Evolutionary conservation across 2,113 vertebrate genomes (phyloP).

Genomic region (Geothlypis trichas): DNA sequence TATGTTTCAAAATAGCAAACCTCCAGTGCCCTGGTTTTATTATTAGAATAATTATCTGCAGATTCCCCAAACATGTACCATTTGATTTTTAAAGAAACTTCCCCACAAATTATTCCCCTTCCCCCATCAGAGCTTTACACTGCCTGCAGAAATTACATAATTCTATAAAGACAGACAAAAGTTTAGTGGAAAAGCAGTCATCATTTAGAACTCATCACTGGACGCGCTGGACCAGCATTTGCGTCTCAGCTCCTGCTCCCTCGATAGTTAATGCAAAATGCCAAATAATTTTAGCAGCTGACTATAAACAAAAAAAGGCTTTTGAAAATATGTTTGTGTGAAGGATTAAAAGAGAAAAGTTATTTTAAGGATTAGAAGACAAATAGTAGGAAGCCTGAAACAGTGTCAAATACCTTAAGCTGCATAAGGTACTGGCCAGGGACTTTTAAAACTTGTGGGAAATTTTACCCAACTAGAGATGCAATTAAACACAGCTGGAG

Average conservation of each 20-base stretch:
- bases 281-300: not conserved
- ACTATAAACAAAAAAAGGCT: not conserved
- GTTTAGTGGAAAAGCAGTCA: not conserved
- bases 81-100: not conserved
- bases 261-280: not conserved
- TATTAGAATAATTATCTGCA: not conserved
- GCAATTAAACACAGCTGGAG: not conserved
- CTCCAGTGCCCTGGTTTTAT: not conserved
- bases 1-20: not conserved
- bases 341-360: not conserved
- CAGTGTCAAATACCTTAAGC: not conserved
- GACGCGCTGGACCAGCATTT: not conserved
- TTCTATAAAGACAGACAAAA: not conserved
- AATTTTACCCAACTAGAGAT: not conserved
- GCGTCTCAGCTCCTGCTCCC: not conserved
- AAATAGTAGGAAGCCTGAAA: not conserved
- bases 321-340: not conserved
- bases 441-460: not conserved
- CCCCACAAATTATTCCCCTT: not conserved
- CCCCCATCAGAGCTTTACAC: not conserved
- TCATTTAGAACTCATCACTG: not conserved
- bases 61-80: not conserved
- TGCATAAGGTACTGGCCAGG: rapidly evolving
- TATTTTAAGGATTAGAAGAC: not conserved
- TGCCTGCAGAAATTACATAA: not conserved